Evolutionary conservation across 2,888 invertebrate genomes (phyloP).

Genomic region (Melipona bicolor): DNA sequence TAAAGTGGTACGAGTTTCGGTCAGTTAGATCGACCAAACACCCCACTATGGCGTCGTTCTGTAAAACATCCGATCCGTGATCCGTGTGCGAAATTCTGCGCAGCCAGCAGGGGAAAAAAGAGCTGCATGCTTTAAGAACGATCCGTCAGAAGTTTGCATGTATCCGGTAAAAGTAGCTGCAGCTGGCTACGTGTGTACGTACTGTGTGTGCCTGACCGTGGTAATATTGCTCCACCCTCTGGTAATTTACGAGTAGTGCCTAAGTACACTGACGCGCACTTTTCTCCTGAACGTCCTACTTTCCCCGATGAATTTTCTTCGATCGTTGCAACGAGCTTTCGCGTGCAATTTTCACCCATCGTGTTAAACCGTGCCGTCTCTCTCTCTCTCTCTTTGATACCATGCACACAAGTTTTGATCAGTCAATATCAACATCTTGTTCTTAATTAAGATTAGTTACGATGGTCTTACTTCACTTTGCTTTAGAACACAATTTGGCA

Average conservation of each 20-base stretch:
- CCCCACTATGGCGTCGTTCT: not conserved
- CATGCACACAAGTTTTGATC: not conserved
- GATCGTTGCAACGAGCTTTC: slow-evolving; percentile 36
- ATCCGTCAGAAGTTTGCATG: slow-evolving; percentile 32
- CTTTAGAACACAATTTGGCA: too few species aligned
- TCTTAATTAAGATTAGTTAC: not conserved
- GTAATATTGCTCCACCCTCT: slow-evolving; percentile 62
- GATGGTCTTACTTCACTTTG: too few species aligned
- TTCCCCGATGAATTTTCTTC: slow-evolving; percentile 63
- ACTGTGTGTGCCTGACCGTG: slow-evolving; percentile 41
- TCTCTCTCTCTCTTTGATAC: not conserved
- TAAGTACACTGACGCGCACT: slow-evolving; percentile 60
- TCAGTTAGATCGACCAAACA: too few species aligned
- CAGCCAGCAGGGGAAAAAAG: slow-evolving; percentile 37
- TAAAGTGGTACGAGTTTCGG: too few species aligned
- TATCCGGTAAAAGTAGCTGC: slow-evolving; percentile 15
- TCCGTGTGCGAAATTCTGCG: slow-evolving; percentile 31
- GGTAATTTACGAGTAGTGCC: slow-evolving; percentile 65
- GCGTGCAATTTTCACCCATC: slow-evolving; percentile 13
- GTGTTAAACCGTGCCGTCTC: slow-evolving; percentile 11
- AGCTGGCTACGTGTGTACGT: not conserved
- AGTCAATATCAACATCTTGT: not conserved
- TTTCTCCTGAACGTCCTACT: slow-evolving; percentile 53
- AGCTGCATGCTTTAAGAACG: slow-evolving; percentile 11
- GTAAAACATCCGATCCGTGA: slow-evolving; percentile 55